Base-by-base conservation (phyloP, 2,888 invertebrate species). In the Blastobasis lacticolella region DNA sequence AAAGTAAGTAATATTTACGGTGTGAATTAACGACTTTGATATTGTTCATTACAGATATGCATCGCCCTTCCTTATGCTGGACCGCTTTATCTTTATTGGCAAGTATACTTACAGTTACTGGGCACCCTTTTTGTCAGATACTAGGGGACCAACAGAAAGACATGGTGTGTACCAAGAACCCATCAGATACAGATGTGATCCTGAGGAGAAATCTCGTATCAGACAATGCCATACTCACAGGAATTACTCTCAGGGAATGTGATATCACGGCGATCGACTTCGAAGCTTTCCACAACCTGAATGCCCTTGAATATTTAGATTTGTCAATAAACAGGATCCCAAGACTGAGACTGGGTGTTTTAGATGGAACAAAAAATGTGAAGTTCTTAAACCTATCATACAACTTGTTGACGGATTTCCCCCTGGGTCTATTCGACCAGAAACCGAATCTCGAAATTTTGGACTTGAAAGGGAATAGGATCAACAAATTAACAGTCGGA, bases 351-450 rank as follows among this genome's bases (percentile, higher is more conserved):
- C 59, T 74, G 1, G 78, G 75, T 4, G 71, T 73, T 6, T 54
- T 82, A 2, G 75, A 81, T 45, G 75, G 60, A n/a, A 62, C 62
- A 9, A 50, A 45, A 10, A 54, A 61, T 49, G 58, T 78, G 5
- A 69, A 62, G 6, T 58, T 68, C 54, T 57, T 82, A 46, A 78
- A 79, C 59, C 59, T 81, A 9, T 78, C 80, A 0, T 53, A 69
- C 44, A 82, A 81, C 57, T 48, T 58, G 23, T 41, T 82, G 8
- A 65, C 59, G 0, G 65, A 60, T 6, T 65, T 81, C 23, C 73
- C 74, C 1, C 57, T 75, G 4, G 79, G 77, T 0, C 45, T 80
- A 4, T 79, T 82, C 36, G 73, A 81, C 54, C 62, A 73, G 42
- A 72, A 66, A 54, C 60, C 66, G 0, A 71, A 74, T 49, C 52